A percentile compares a stretch with the other conserved stretches of the same genome.
phyloP scores from a whole-genome alignment of 2,797 vertebrate genomes.

The Cyclopterus lumpus region DNA sequence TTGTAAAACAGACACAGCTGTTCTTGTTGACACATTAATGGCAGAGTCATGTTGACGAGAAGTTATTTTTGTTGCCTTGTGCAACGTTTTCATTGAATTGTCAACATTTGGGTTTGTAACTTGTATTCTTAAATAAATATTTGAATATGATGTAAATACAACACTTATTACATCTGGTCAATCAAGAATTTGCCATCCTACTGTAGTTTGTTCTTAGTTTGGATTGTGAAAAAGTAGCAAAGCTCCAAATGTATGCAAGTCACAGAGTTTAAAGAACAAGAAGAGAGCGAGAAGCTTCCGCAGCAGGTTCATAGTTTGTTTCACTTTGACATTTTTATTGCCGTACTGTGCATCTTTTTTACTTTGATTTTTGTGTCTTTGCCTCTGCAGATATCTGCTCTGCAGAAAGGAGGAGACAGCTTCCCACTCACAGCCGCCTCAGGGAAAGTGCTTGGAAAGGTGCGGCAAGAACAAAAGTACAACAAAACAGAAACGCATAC shows the following conservation, averaged over 20 bases:
- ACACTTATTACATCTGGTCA: no score
- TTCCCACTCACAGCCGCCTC: conserved; percentile 88
- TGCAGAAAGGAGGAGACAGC: conserved; percentile 86
- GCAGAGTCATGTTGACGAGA: background rate
- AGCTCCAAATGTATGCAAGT: background rate
- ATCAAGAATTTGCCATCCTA: background rate
- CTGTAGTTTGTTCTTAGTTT: background rate
- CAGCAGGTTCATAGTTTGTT: conserved; percentile 34
- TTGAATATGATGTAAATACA: background rate
- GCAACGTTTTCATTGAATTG: background rate
- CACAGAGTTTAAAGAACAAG: conserved; percentile 10
- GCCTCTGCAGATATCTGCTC: conserved; percentile 74
- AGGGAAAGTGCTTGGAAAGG: conserved; percentile 89
- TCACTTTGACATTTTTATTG: conserved; percentile 28
- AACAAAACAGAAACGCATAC: conserved; percentile 6
- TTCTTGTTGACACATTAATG: background rate
- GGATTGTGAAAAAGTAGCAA: background rate
- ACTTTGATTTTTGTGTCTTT: conserved; percentile 49
- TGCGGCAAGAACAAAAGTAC: conserved; percentile 70
- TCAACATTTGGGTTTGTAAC: background rate
- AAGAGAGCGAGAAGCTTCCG: conserved; percentile 5
- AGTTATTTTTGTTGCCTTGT: no score
- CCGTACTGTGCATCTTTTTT: conserved; percentile 17
- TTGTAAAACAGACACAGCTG: background rate
- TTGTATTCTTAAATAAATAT: background rate